A percentile compares a stretch with the other conserved stretches of the same genome.
Evolutionary conservation across 2,113 vertebrate genomes (phyloP).

Genomic region (Pteruthius melanotis): DNA sequence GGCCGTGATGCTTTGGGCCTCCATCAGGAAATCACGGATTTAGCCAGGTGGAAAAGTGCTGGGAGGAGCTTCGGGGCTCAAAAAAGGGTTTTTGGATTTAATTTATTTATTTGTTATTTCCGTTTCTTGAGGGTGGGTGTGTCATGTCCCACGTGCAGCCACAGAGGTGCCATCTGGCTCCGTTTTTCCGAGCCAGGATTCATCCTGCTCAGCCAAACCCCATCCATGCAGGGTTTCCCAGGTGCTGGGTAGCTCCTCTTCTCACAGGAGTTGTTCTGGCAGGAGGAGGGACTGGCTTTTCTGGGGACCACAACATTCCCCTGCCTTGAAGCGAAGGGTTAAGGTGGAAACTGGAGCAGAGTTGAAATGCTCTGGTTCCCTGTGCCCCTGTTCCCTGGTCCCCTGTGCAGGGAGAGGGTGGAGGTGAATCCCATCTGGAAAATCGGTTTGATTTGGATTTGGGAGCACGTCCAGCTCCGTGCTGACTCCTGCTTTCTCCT

Average conservation of each 20-base stretch:
- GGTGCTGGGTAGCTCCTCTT: not conserved
- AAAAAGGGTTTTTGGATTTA: accelerated
- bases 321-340: not conserved
- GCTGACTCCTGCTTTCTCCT: not conserved
- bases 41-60: not conserved
- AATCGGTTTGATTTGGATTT: accelerated
- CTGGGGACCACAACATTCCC: not conserved
- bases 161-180: not conserved
- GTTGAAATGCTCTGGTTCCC: not conserved
- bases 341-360: not conserved
- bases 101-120: not conserved
- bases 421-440: not conserved
- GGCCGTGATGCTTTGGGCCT: accelerated
- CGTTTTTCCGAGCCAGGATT: accelerated
- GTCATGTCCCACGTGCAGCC: not conserved
- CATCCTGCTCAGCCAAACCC: not conserved
- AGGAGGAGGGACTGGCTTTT: not conserved
- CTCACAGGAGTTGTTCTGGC: not conserved
- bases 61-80: not conserved
- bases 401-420: not conserved
- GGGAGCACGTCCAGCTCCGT: not conserved
- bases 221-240: not conserved
- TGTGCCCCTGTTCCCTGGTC: not conserved
- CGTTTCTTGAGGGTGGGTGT: not conserved
- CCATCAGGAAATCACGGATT: accelerated